phyloP scores from a whole-genome alignment of 1,140 invertebrate species.

The Rhagoletis zephyria region DNA sequence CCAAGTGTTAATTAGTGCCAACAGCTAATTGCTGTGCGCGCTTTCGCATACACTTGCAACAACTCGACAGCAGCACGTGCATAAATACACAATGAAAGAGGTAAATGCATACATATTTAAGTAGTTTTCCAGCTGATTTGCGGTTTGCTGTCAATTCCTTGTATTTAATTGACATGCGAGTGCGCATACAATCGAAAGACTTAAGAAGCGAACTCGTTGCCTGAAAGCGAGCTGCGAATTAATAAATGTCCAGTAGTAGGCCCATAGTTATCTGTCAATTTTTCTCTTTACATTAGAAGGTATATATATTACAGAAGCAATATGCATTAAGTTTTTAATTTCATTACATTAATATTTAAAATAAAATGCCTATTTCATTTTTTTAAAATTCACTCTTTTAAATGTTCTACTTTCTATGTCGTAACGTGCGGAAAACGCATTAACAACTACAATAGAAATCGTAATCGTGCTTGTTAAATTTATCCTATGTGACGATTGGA shows the following conservation, averaged over 20 bases:
- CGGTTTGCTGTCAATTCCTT: slow-evolving; percentile 30
- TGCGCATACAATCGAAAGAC: neutral
- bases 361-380: too few relatives aligned
- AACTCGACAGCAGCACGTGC: neutral
- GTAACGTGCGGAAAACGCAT: too few relatives aligned
- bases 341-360: too few relatives aligned
- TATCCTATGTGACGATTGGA: neutral
- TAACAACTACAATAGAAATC: too few relatives aligned
- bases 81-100: neutral
- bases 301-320: too few relatives aligned
- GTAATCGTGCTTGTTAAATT: too few relatives aligned
- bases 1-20: slow-evolving; percentile 47
- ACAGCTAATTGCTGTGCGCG: slow-evolving; percentile 49
- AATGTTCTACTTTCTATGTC: too few relatives aligned
- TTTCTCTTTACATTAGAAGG: too few relatives aligned
- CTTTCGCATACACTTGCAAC: slow-evolving; percentile 19
- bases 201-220: neutral
- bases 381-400: too few relatives aligned
- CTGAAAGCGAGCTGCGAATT: neutral
- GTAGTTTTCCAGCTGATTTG: slow-evolving; percentile 12
- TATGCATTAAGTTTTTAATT: too few relatives aligned
- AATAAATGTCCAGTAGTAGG: neutral
- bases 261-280: too few relatives aligned
- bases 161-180: slow-evolving; percentile 41
- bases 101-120: neutral